Conservation (phyloP, 92 coral and sea anemone genomes). For the Hydrozoanthus gracilis region DNA sequence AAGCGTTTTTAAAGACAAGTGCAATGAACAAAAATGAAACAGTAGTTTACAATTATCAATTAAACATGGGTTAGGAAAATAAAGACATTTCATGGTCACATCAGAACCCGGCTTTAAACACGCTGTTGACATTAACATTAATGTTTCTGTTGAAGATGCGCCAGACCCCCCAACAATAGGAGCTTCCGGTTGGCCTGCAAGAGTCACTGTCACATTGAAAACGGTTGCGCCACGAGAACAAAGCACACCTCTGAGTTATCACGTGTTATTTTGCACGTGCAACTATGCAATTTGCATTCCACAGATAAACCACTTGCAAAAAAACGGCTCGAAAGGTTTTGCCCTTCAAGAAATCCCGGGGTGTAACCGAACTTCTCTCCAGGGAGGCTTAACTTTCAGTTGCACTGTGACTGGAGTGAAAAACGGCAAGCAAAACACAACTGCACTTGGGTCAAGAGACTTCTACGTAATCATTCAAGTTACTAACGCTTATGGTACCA, state of each 20-base stretch:
- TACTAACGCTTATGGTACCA: neutral
- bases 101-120: no score
- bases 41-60: no score
- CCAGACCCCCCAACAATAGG: neutral
- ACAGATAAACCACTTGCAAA: neutral
- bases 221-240: neutral
- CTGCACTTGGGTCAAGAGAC: neutral
- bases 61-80: no score
- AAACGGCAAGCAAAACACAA: neutral
- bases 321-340: neutral
- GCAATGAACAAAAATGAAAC: no score
- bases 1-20: no score
- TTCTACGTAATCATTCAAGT: slow-evolving; percentile 1
- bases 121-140: neutral
- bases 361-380: neutral
- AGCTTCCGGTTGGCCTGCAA: neutral
- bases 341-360: neutral
- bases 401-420: slow-evolving; percentile 16
- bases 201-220: neutral
- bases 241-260: neutral
- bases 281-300: neutral
- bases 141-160: neutral
- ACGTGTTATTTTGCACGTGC: slow-evolving; percentile 22
- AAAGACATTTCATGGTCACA: no score
- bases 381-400: neutral